Conservation (phyloP, 35 echinoderm and acorn worm species). For the Chiridota heheva region DNA sequence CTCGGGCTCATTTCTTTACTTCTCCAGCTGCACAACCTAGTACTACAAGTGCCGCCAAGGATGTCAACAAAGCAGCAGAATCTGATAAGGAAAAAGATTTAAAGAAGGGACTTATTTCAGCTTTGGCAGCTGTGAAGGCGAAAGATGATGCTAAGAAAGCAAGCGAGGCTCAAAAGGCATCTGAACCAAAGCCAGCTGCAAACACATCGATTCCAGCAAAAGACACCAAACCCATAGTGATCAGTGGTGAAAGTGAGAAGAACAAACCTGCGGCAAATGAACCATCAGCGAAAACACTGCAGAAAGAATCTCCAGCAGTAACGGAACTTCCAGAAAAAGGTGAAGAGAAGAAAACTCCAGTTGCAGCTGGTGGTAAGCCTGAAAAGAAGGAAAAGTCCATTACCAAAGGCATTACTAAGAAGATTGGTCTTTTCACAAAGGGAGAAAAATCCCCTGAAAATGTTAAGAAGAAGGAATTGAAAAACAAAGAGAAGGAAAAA, state of each 20-base stretch:
- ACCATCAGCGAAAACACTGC: neutral
- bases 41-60: neutral
- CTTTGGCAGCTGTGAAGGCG: slow-evolving; percentile 14
- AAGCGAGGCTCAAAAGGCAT: no score
- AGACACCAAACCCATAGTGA: neutral
- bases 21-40: neutral
- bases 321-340: neutral
- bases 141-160: slow-evolving; percentile 15
- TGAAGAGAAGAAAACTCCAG: neutral
- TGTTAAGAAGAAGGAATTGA: neutral
- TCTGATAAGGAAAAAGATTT: slow-evolving; percentile 4
- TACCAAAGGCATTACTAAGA: neutral
- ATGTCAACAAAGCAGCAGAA: neutral
- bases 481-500: neutral
- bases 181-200: neutral
- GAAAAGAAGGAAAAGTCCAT: neutral
- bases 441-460: neutral
- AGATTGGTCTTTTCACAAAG: neutral
- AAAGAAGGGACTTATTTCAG: slow-evolving; percentile 2
- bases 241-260: slow-evolving; percentile 15
- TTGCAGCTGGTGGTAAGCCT: neutral
- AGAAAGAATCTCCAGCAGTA: neutral
- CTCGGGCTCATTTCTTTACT: slow-evolving; percentile 30
- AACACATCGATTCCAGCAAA: neutral
- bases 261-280: slow-evolving; percentile 24